Conservation (phyloP, 2,797 vertebrate genomes). For the Setipinna tenuifilis region DNA sequence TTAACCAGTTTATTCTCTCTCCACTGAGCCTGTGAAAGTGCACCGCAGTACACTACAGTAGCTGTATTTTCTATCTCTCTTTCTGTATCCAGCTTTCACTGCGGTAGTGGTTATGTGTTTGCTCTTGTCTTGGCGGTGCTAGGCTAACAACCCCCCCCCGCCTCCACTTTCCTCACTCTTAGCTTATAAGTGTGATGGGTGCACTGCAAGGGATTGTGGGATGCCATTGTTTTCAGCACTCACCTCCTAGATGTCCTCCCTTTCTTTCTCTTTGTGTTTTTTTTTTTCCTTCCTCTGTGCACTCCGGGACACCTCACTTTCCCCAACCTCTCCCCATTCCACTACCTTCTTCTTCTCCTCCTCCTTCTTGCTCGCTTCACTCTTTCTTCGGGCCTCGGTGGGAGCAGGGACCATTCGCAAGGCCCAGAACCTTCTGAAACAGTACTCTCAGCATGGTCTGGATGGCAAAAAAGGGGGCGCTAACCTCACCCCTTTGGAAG, state of each 20-base stretch:
- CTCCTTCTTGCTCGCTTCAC: constrained; percentile 31
- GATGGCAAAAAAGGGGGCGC: constrained; percentile 99
- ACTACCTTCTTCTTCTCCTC: constrained; percentile 56
- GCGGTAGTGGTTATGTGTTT: constrained; percentile 50
- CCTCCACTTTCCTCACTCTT: background rate
- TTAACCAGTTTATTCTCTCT: constrained; percentile 70
- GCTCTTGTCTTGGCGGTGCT: constrained; percentile 28
- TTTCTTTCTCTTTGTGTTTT: constrained; percentile 40
- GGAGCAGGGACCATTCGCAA: constrained; percentile 99
- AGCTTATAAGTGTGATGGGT: constrained; percentile 26
- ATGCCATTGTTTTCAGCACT: constrained; percentile 63
- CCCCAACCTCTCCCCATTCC: constrained; percentile 17
- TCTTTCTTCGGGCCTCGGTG: constrained; percentile 61
- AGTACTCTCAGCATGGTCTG: constrained; percentile 99
- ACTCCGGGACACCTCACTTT: constrained; percentile 23
- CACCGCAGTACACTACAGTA: constrained; percentile 30
- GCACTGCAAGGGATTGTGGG: constrained; percentile 15
- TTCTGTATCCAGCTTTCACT: constrained; percentile 44
- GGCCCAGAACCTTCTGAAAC: constrained; percentile 99
- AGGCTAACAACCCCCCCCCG: constrained; percentile 33
- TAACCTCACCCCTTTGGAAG: constrained; percentile 99
- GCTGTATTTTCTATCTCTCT: constrained; percentile 47
- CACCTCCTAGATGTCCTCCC: constrained; percentile 82
- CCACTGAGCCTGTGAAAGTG: constrained; percentile 46
- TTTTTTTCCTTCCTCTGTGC: constrained; percentile 23